Base-by-base conservation (phyloP, 2,888 invertebrate species). In the Rhorus exstirpatorius region DNA sequence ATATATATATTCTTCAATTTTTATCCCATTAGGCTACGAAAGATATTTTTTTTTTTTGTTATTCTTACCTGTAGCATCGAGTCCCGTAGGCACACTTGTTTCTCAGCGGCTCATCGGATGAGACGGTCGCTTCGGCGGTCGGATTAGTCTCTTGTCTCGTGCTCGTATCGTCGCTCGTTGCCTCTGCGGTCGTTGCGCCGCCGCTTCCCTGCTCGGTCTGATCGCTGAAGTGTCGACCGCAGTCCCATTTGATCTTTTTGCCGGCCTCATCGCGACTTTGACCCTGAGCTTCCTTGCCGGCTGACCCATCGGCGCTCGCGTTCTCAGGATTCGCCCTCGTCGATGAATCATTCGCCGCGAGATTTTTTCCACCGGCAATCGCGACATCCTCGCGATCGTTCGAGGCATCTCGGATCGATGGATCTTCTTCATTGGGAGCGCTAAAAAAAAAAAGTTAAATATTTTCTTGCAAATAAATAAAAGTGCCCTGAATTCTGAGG, bases 21-120 rank as follows among this genome's bases (percentile, higher is more conserved):
- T 38, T 3, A 7, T 10, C 4, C 10, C 10, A 3, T 8, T 7
- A 38, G 1, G 38, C 10, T 38, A 38, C 38, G 10, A 10, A 38
- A 38, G 38, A 3, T 8, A 8, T 38, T 38, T 38, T 31, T 2
- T 31, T 31, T 31, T 2, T 31, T 31, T 31, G 31, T 38, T 38
- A 63, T 31, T 85, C 84, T 85, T 91, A 95, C 95, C 96, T 94
- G 88, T 95, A 96, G 91, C 96, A 96, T 77, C 92, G 93, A 8
- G 92, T 92, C 81, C 95, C 96, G 89, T 96, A 96, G 92, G 94
- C 94, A 90, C 96, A 96, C 72, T 94, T 93, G 84, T 95, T 94
- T 55, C 95, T 89, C 61, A 10, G 79, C 3, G 63, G 63, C 38
- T 75, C 71, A 6, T 74, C 58, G 0, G 61, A 24, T 3, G 61